Evolutionary conservation across 2,113 vertebrate genomes (phyloP), one percentile per base, ranked within the genome.

Genomic region (Acanthisitta chloris): DNA sequence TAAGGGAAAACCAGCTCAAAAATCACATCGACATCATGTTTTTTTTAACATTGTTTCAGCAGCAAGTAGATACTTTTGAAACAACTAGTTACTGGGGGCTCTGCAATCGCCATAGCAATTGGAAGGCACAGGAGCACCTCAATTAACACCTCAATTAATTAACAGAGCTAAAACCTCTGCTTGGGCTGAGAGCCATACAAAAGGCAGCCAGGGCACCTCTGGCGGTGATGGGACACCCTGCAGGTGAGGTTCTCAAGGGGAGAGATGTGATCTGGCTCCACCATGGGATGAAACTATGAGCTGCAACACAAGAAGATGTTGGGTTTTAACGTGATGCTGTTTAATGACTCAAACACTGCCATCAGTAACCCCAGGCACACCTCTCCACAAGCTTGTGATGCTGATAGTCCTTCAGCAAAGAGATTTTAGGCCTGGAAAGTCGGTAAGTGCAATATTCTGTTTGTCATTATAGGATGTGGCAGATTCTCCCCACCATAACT

Each of bases 231-330:
- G 19, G 34, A 26, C 66, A 13, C 51, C 36, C 36, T 51, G 36
- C 19, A 18, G 18, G 10, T 4, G 45, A 55, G 11, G 5, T 26
- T 51, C 38, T 42, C 54, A 10, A 31, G 9, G 5, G 36, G 26
- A 3, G 12, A 14, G 12, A 6, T 4, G 17, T 42, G 42, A 14
- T 15, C 40, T 25, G 66, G 46, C n/a, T 5, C 23, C 45, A 8
- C 49, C 3, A 4, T 0, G 6, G 36, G 77, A 6, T 76, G 29
- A 1, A 13, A 61, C 31, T 54, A 8, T 0, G 1, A 4, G 17
- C 20, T 8, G 9, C 3, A n/a, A 38, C 3, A 11, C 46, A 40
- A n/a, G 55, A 28, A 74, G 49, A 2, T 1, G 5, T 2, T 45
- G 9, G 3, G 18, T 54, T 81, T 79, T 25, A 15, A 64, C 64